Percentiles rank a stretch among this genome's conserved stretches.
Conservation (phyloP, 2,113 vertebrate species). For the Alexandromys fortis region DNA sequence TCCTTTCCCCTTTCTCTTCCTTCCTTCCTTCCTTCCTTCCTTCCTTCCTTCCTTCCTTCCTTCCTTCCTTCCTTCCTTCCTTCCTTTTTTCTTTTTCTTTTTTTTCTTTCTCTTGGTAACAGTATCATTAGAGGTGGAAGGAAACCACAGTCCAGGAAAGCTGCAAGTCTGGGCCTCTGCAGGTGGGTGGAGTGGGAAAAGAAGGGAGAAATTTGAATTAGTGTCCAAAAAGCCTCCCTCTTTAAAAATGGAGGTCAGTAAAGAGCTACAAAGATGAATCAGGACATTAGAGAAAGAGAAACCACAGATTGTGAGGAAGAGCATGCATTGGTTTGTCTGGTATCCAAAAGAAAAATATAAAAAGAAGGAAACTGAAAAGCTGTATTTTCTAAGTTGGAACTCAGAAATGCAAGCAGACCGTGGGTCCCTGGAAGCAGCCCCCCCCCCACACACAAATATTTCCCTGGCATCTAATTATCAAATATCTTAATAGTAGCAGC, state of each 20-base stretch:
- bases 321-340: too few relatives aligned
- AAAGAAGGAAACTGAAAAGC: neutral
- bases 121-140: neutral
- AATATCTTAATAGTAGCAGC: neutral
- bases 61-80: too few relatives aligned
- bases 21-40: accelerated
- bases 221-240: neutral
- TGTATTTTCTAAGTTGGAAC: neutral
- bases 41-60: too few relatives aligned
- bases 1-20: neutral
- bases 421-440: neutral
- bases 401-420: neutral
- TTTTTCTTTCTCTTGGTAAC: neutral
- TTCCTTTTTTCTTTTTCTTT: neutral
- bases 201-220: neutral
- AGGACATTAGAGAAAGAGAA: neutral
- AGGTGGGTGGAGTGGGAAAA: too few relatives aligned
- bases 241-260: neutral
- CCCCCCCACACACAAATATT: neutral
- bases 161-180: neutral
- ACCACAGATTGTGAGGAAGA: too few relatives aligned
- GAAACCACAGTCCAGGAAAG: neutral
- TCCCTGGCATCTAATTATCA: neutral
- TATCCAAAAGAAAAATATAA: neutral
- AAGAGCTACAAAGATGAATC: neutral